Conservation (phyloP, 2,113 vertebrate species). For the Ophthalmolycus amberensis region DNA sequence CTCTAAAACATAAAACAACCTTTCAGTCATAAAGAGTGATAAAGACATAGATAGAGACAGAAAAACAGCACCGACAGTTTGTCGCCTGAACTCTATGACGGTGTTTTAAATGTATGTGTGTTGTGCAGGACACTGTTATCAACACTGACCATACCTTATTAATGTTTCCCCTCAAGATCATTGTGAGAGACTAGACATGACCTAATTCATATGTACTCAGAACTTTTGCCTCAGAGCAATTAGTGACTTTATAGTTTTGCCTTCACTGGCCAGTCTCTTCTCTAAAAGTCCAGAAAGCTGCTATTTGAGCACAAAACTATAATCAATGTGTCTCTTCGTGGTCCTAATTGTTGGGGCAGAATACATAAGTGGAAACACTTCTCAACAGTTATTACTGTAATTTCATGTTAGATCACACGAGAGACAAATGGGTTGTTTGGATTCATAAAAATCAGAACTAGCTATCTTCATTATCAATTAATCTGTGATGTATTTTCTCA, state of each 20-base stretch:
- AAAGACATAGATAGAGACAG: constrained; percentile 26
- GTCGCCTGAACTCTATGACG: constrained; percentile 13
- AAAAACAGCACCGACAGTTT: constrained; percentile 23
- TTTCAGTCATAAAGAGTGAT: constrained; percentile 33
- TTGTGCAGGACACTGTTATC: constrained; percentile 58
- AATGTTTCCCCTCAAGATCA: not conserved
- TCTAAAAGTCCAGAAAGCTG: constrained; percentile 3
- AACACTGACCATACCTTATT: constrained; percentile 59
- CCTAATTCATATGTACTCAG: constrained; percentile 33
- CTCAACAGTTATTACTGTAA: not conserved
- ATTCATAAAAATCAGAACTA: not conserved
- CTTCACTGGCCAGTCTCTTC: not conserved
- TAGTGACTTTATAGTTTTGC: not conserved
- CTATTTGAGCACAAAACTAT: constrained; percentile 7
- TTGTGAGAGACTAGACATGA: constrained; percentile 44
- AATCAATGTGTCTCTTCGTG: constrained; percentile 12
- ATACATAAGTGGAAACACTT: not conserved
- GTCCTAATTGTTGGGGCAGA: not conserved
- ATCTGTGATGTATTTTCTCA: not conserved
- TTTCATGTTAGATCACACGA: not conserved
- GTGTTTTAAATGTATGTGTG: constrained; percentile 25
- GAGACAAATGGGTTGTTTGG: not conserved
- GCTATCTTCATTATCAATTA: not conserved
- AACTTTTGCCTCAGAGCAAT: constrained; percentile 19
- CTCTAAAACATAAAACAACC: constrained; percentile 24